Base-by-base conservation (phyloP, 1,140 invertebrate genomes). In the Nasonia longicornis region DNA sequence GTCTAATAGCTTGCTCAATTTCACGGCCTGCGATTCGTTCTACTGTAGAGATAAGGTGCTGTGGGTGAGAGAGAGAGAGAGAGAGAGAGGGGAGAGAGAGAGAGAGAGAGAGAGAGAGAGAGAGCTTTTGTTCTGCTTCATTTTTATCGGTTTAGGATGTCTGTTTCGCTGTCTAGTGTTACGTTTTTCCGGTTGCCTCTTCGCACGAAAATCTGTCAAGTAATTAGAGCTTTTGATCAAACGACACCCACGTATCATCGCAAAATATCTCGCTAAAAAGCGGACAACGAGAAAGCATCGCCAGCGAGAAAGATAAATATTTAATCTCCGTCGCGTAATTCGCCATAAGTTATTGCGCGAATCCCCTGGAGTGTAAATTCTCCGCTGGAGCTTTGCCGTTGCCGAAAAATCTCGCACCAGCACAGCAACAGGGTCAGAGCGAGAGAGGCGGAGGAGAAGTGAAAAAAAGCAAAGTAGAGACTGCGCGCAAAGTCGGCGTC, bases 1-100 rank as follows among this genome's bases (percentile, higher is more conserved):
- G 82, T 87, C 86, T 87, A 87, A 87, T 87, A 85, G 86, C 84
- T 86, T 86, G 85, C 86, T 87, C 87, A 85, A 87, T 87, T 85
- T 81, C 52, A 58, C 52, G 52, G 52, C 6, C 16, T 58, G 52
- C 20, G 52, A 58, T 58, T 58, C 52, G 52, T 20, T 58, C 20
- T 58, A 58, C 20, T 20, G 38, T 8, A 4, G 52, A 58, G 52
- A 58, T 58, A 58, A 58, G 52, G 52, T n/a, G 52, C 7, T 16
- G 52, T n/a, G 52, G 1, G 14, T 58, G 16, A 1, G 45, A 14
- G 52, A n/a, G 16, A n/a, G 16, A 26, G 26, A 26, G 26, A 26
- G 26, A 26, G 26, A 26, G 26, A 26, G 26, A 1, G 45, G 45
- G 1, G 16, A 1, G 45, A 14, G 16, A 1, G 45, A 14, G 16